Evolutionary conservation across 2,888 invertebrate genomes (phyloP), one percentile per base, ranked within the genome.

Genomic region (Rhyacophila evoluta): DNA sequence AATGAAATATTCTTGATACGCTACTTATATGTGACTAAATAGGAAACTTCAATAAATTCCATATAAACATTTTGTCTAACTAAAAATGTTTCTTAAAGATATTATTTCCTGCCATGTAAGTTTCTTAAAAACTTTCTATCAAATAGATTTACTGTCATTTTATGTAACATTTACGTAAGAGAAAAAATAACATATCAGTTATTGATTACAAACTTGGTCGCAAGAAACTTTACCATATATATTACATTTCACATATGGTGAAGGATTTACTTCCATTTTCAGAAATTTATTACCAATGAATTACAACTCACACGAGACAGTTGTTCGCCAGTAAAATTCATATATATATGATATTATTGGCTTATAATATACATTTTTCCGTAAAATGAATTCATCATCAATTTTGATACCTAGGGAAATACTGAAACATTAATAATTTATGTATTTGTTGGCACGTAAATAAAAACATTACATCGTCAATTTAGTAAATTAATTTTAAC

Each of bases 181-280:
- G 55, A 55, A 55, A 71, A 72, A 28, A 75, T 69, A 77, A 78
- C 74, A 68, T 39, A 74, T 74, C 71, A 41, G 55, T 74, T 68
- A 78, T 78, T 74, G 78, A 78, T 78, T 78, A 69, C 74, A 37
- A 70, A 78, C 74, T 74, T 78, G 36, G 71, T 71, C 36, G 28
- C 15, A 6, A n/a, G 27, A 36, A 78, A 78, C 74, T 78, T 78
- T 78, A 15, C 69, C 77, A 77, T 25, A 71, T 71, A 78, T 78
- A 78, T 74, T 74, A 74, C 78, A 78, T 78, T 78, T 55, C 37
- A 39, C 70, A 73, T 36, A 74, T 73, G 78, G 78, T 36, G 72
- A 77, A 72, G 72, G 72, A 77, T 77, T 74, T 67, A 38, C 70
- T 69, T 41, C 76, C n/a, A 55, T 41, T 76, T 70, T 75, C 70